Evolutionary conservation across 2,888 invertebrate species (phyloP), one percentile per base, ranked within the genome.

Genomic region (Volucella zonaria): DNA sequence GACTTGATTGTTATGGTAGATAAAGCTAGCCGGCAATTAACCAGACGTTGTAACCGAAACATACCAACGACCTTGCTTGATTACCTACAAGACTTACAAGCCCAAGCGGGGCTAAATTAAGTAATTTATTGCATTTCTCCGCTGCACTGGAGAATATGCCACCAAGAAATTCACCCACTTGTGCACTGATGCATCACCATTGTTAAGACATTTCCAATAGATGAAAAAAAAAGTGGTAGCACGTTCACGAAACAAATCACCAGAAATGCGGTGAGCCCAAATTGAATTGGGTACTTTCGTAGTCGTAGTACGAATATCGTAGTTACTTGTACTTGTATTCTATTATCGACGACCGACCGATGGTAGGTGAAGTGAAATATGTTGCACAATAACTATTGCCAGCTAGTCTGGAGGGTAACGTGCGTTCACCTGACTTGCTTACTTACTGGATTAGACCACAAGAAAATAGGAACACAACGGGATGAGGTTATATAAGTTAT

Each of bases 151-250:
- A 75, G 58, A 75, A 6, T 31, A 75, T 75, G 74, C 76, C 59
- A 47, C 47, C 38, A 58, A 67, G 45, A 56, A 43, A 12, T 68
- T 78, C 80, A 71, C 83, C 83, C 79, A 83, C 59, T 85, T 85
- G 81, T 68, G 71, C 85, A 81, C 66, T 70, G 81, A 81, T 81
- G 85, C 85, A 81, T 81, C 85, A 77, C 71, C 66, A 52, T 62
- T 61, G 79, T 83, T 71, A 54, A 74, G 79, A 79, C 75, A 79
- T 58, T 66, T 79, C 47, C 61, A 49, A 49, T 51, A 47, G 54
- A 66, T 67, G 54, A 54, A 73, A 47, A 56, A 64, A 56, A 47
- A 52, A 58, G 70, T 10, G 42, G n/a, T 75, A 49, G 38, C 54
- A 61, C 59, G 59, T 52, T 66, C 82, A 40, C 52, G 56, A 66